Evolutionary conservation across 2,113 vertebrate genomes (phyloP), one percentile per base, ranked within the genome.

Genomic region (Clarias batrachus): DNA sequence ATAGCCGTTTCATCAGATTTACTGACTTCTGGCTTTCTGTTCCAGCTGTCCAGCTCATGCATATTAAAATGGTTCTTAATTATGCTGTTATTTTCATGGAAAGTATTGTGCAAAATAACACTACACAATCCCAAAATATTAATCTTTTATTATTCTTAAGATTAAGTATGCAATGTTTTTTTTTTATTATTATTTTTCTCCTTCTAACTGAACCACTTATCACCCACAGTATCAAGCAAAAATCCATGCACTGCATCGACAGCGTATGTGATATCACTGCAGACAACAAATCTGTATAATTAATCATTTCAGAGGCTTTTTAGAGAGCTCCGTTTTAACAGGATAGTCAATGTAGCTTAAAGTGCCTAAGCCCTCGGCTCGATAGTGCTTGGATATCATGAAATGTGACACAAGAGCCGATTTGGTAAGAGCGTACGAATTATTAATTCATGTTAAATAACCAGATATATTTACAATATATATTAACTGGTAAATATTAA

Each of bases 71-170:
- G 88, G 59, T 76, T 60, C 85, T 10, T 70, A 76, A 27, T 37
- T 86, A 89, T 82, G 60, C 80, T 77, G 56, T 85, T 85, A 41
- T 81, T 62, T 84, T 82, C 56, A 89, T 62, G 71, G 82, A 71
- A 79, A 76, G 27, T 87, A 68, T 74, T 77, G 73, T 85, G 48
- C 56, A 76, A 84, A 79, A 62, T 52, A 89, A 90, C 84, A 85
- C 73, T 7, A 84, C 57, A 27, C 78, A n/a, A 8, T 63, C 14
- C 41, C 5, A 60, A 80, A 81, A 41, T 41, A 14, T 82, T 10
- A 65, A n/a, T 19, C n/a, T 3, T 79, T 54, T 77, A 5, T n/a
- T n/a, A 48, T 19, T 23, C 70, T 41, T 73, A 23, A 0, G 9
- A 23, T 73, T 48, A 76, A 16, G 23, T 4, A 54, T 0, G 41